A percentile compares a stretch with the other conserved stretches of the same genome.
Conservation (phyloP, 2,797 vertebrate genomes). For the Anguilla marmorata region DNA sequence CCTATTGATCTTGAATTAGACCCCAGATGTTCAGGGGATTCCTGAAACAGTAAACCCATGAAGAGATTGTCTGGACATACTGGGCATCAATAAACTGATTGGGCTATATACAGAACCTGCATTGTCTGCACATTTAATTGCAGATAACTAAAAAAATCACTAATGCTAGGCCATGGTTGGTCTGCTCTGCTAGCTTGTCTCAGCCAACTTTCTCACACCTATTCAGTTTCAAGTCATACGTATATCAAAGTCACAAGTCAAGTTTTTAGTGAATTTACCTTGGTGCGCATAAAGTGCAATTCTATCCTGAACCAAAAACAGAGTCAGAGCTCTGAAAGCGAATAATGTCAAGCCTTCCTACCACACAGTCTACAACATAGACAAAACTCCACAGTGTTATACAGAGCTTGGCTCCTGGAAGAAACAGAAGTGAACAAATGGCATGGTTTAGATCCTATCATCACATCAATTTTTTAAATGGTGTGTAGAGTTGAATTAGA, state of each 20-base stretch:
- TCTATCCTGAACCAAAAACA: neutral
- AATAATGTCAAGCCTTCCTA: neutral
- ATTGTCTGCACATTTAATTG: neutral
- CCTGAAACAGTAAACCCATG: neutral
- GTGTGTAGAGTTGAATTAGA: neutral
- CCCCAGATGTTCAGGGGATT: neutral
- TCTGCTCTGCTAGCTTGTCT: neutral
- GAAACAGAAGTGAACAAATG: neutral
- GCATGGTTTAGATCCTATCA: no score
- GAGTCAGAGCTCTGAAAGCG: neutral
- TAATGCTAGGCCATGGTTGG: neutral
- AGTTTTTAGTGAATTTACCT: neutral
- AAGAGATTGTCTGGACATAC: neutral
- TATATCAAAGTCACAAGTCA: neutral
- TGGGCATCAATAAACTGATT: no score
- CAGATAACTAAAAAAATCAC: neutral
- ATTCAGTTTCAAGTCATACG: neutral
- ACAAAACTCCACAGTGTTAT: neutral
- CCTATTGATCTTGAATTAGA: constrained; percentile 37
- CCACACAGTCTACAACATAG: neutral
- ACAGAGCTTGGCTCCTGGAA: neutral
- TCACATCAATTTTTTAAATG: no score
- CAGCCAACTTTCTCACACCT: neutral
- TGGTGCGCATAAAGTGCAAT: neutral
- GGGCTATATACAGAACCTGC: neutral